Percentiles rank a stretch among this genome's conserved stretches.
phyloP scores from a whole-genome alignment of 2,888 invertebrate species.

The Gastrophysa polygoni region DNA sequence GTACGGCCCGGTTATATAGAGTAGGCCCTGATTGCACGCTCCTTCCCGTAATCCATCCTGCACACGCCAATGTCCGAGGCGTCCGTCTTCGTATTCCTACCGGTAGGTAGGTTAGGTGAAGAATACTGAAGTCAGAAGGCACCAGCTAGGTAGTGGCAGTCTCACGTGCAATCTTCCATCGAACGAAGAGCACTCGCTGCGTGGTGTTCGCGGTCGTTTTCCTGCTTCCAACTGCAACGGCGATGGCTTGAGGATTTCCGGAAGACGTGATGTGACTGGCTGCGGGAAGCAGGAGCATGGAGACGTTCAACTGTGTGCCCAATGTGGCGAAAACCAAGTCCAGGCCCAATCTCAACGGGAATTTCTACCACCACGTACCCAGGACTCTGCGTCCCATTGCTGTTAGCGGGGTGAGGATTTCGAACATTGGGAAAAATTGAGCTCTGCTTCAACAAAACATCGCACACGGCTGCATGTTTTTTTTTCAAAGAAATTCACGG shows the following conservation, averaged over 20 bases:
- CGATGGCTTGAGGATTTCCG: slow-evolving; percentile 7
- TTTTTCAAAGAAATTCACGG: too few relatives aligned
- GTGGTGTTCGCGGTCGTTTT: slow-evolving; percentile 11
- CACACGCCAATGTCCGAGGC: background rate
- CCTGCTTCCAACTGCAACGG: background rate
- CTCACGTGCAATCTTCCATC: background rate
- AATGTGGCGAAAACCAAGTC: slow-evolving; percentile 37
- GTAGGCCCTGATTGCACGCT: too few relatives aligned
- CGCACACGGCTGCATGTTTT: too few relatives aligned
- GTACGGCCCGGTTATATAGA: too few relatives aligned
- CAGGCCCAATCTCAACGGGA: slow-evolving; percentile 38
- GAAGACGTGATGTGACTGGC: slow-evolving; percentile 23
- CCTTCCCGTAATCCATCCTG: background rate
- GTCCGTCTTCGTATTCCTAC: background rate
- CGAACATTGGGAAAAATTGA: too few relatives aligned
- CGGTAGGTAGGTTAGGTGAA: background rate
- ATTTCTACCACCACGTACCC: slow-evolving; percentile 42
- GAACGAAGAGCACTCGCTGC: background rate
- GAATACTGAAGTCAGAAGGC: background rate
- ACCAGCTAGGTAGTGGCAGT: background rate
- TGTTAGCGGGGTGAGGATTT: slow-evolving; percentile 39
- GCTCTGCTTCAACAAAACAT: too few relatives aligned
- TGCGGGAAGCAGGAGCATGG: slow-evolving; percentile 35
- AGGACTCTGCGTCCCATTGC: slow-evolving; percentile 39
- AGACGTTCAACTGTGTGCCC: slow-evolving; percentile 37